Percentiles rank a stretch among this genome's conserved stretches.
Evolutionary conservation across 2,888 invertebrate genomes (phyloP).

Genomic region (Eupithecia dodoneata): DNA sequence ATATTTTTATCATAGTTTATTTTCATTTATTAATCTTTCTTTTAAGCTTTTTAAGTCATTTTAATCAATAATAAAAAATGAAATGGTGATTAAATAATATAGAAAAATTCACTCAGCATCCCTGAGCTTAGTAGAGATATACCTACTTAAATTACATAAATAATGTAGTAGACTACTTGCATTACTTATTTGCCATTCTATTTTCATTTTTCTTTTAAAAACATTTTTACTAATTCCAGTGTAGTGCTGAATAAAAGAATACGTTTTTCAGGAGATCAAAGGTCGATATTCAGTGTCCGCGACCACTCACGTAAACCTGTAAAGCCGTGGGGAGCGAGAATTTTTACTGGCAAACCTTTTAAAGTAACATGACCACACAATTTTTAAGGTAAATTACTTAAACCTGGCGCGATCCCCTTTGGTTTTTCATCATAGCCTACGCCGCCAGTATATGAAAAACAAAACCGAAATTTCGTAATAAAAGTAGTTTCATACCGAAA

Average conservation of each 20-base stretch:
- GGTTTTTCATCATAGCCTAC: too few relatives aligned
- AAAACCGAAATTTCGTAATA: too few relatives aligned
- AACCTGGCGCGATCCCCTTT: too few relatives aligned
- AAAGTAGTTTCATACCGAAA: too few relatives aligned
- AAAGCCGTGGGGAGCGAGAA: not conserved
- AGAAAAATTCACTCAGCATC: not conserved
- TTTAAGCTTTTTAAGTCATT: too few relatives aligned
- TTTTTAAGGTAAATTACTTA: not conserved
- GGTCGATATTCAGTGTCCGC: not conserved
- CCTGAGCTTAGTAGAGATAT: not conserved
- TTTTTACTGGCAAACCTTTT: not conserved
- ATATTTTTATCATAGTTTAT: too few relatives aligned
- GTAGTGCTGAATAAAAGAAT: conserved; percentile 6
- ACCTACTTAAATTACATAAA: not conserved
- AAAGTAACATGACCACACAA: not conserved
- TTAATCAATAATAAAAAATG: not conserved
- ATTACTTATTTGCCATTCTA: not conserved
- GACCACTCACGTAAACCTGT: not conserved
- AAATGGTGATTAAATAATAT: not conserved
- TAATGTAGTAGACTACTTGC: not conserved
- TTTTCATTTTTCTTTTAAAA: not conserved
- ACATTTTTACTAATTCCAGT: not conserved
- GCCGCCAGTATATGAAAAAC: too few relatives aligned
- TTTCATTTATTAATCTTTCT: too few relatives aligned
- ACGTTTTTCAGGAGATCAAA: not conserved